Base-by-base conservation (phyloP, 2,888 invertebrate species). In the Monopis laevigella region DNA sequence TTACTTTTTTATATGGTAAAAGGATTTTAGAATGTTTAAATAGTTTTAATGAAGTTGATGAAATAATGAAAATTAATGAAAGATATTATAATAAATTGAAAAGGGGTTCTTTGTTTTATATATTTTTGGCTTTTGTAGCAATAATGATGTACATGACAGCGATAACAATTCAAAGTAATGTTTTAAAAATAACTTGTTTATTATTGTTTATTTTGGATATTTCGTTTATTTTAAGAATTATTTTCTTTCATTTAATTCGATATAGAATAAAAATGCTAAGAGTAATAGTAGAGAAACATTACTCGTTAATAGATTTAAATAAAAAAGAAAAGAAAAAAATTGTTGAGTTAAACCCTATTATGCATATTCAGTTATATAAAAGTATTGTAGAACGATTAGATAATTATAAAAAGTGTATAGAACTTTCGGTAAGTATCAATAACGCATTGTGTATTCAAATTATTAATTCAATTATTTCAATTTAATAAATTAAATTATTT, bases 211-310 rank as follows among this genome's bases (percentile, higher is more conserved):
- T 36, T 36, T 36, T 36, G 21, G 36, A 36, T 36, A 16, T 36
- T 16, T 21, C 21, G 5, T 21, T 16, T 3, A 36, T 36, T 21
- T 21, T 36, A 12, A 19, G 36, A 6, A 21, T 36, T 3, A 19
- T 16, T 36, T 36, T 36, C 12, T 21, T 36, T 21, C 12, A 36
- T 21, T 16, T 36, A 18, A 36, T 36, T 8, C n/a, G 19, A n/a
- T 36, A 36, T 21, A 18, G 36, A 18, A 11, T 36, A 2, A 36
- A 21, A 21, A 36, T 13, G 13, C 21, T 36, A 11, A 36, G 36
- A 51, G 54, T 52, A 51, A 52, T 45, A 18, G 26, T 24, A 3
- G 27, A 39, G 7, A 39, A 14, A 13, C 26, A 39, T 39, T 27
- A 27, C 27, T 27, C 17, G 13, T 27, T 11, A 3, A 27, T 29